Evolutionary conservation across 2,888 invertebrate species (phyloP), one percentile per base, ranked within the genome.

Genomic region (Drosophila leonis): DNA sequence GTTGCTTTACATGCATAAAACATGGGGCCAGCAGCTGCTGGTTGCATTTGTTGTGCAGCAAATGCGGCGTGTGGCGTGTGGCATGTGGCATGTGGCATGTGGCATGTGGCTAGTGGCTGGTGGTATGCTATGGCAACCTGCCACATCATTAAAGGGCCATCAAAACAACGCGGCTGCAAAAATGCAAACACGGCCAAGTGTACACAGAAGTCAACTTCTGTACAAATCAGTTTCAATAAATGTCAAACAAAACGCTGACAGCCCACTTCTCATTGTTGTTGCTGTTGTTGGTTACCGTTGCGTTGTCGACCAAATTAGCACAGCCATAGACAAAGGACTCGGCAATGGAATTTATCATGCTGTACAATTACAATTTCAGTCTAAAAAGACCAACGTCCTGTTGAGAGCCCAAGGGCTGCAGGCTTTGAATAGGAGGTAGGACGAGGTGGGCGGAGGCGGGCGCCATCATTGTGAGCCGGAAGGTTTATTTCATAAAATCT

Each of bases 141-240:
- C 64, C 60, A 42, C 83, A 35, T 62, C 59, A 80, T 78, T 80
- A 78, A 60, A 59, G 56, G 48, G 57, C 48, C 72, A 72, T 46
- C 54, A 68, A 66, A 42, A 41, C 44, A 31, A 29, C 27, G 33
- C 10, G 62, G 13, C 71, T 33, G 65, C 18, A 33, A 60, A 69
- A 55, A 33, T 49, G 63, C 54, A 69, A 76, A 63, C 64, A 65
- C 37, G 71, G 24, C 65, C 54, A 59, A 68, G 51, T 33, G 35
- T 18, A 3, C 27, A 67, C 65, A 70, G 65, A 75, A 71, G 66
- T 67, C 72, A 65, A 73, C 77, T 73, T 67, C n/a, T 52, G 37
- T 60, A 39, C 84, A 82, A 78, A 73, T 83, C 72, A 65, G 62
- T 69, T 88, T 69, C 79, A 87, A 89, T 87, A 87, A 83, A 74